Percentiles rank a stretch among this genome's conserved stretches.
phyloP scores from a whole-genome alignment of 2,888 invertebrate genomes.

The Habroteleia sp. region DNA sequence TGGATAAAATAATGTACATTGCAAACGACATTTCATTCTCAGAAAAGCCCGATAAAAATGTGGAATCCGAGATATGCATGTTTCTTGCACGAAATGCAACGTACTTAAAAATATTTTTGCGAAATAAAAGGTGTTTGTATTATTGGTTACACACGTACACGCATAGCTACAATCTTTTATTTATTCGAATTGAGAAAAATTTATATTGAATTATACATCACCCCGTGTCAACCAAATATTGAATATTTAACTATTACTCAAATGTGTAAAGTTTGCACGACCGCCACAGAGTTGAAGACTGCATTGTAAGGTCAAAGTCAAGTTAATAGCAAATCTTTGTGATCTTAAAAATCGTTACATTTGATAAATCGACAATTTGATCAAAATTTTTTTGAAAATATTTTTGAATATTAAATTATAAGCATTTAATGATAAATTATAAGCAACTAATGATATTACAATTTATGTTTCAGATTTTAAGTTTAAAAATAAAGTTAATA shows the following conservation, averaged over 20 bases:
- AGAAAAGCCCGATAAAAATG: conserved; percentile 18
- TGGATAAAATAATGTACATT: conserved; percentile 9
- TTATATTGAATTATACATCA: conserved; percentile 25
- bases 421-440: no score
- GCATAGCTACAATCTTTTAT: background rate
- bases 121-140: no score
- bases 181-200: conserved; percentile 7
- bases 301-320: conserved; percentile 46
- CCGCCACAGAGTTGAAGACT: conserved; percentile 42
- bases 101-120: conserved; percentile 5
- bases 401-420: no score
- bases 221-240: conserved; percentile 11
- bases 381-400: no score
- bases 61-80: conserved; percentile 6
- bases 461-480: no score
- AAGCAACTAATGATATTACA: no score
- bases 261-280: conserved; percentile 30
- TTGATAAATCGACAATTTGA: no score
- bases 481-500: no score
- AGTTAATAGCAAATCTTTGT: conserved; percentile 19
- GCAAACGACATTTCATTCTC: conserved; percentile 21
- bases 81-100: conserved; percentile 22
- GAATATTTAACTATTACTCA: conserved; percentile 20
- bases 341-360: background rate
- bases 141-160: conserved; percentile 6